Base-by-base conservation (phyloP, 92 coral and sea anemone genomes). In the Epizoanthus fatuus region DNA sequence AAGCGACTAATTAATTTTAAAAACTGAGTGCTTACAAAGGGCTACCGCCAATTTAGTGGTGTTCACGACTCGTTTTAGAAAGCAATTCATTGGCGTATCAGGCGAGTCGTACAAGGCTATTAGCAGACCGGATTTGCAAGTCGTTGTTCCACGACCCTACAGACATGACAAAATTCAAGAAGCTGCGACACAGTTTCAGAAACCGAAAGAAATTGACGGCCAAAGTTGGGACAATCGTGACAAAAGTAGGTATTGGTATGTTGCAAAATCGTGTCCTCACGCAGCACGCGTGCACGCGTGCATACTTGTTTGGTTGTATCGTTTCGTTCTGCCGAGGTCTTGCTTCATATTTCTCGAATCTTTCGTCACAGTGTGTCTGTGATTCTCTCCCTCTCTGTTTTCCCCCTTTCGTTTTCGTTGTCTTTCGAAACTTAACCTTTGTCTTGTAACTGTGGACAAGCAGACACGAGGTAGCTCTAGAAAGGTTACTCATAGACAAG, bases 1-100 rank as follows among this genome's bases (percentile, higher is more conserved):
- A 69, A 45, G 52, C 74, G 74, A 45, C 15, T 35, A 69, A 69
- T 69, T 69, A 69, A 69, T 69, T 69, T n/a, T n/a, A n/a, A n/a
- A 39, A 44, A 69, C 17, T 69, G 74, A 69, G 74, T 69, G 74
- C 35, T 39, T 69, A 40, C 74, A 69, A 69, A 69, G 74, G 19
- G 38, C 29, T 32, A 16, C 55, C 74, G 74, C 47, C 13, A 40
- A 29, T 44, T 13, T 38, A 45, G 20, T 16, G 39, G 29, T 4
- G 74, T 68, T 40, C 17, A 14, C 15, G 55, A 69, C 17, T 69
- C 32, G 49, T 44, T 44, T 9, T 44, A 6, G 7, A 44, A 44
- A 44, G 49, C 49, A 44, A 44, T 44, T 44, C 8, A 44, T 44
- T 44, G 49, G 49, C 10, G 7, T 44, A 44, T 7, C 5, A 44